Percentiles rank a stretch among this genome's conserved stretches.
Evolutionary conservation across 2,113 vertebrate genomes (phyloP).

Genomic region (Alethe diademata): DNA sequence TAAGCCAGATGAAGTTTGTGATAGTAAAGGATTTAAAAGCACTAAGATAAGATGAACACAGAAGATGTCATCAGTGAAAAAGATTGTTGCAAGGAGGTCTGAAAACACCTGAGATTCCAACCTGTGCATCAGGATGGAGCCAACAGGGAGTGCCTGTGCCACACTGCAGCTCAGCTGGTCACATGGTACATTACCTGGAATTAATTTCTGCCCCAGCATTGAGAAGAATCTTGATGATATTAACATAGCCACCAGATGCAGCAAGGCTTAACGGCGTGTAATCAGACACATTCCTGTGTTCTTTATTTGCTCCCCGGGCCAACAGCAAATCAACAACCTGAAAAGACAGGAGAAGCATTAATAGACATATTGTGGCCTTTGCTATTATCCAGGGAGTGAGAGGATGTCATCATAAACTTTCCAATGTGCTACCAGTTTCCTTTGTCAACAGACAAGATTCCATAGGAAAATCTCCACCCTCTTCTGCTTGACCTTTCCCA

Average conservation of each 20-base stretch:
- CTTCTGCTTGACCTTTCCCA: background rate
- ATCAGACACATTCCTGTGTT: slow-evolving; percentile 97
- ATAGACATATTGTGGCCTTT: background rate
- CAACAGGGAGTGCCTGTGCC: background rate
- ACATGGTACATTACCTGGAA: slow-evolving; percentile 82
- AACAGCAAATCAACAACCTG: slow-evolving; percentile 96
- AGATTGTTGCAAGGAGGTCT: background rate
- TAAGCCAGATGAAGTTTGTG: background rate
- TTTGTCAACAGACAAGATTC: background rate
- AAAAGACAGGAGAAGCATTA: background rate
- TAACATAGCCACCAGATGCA: slow-evolving; percentile 97
- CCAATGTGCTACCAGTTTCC: background rate
- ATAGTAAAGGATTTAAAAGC: background rate
- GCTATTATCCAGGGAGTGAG: background rate
- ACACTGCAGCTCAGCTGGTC: background rate
- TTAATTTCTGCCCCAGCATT: slow-evolving; percentile 98
- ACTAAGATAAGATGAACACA: background rate
- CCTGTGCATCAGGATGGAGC: background rate
- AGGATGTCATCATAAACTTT: background rate
- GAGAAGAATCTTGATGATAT: slow-evolving; percentile 98
- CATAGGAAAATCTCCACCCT: background rate
- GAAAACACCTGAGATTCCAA: background rate
- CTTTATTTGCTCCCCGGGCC: slow-evolving; percentile 97
- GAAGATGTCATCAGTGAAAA: background rate
- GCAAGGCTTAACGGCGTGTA: slow-evolving; percentile 97